Conservation (phyloP, 2,888 invertebrate genomes). For the Dorcus parallelipipedus region DNA sequence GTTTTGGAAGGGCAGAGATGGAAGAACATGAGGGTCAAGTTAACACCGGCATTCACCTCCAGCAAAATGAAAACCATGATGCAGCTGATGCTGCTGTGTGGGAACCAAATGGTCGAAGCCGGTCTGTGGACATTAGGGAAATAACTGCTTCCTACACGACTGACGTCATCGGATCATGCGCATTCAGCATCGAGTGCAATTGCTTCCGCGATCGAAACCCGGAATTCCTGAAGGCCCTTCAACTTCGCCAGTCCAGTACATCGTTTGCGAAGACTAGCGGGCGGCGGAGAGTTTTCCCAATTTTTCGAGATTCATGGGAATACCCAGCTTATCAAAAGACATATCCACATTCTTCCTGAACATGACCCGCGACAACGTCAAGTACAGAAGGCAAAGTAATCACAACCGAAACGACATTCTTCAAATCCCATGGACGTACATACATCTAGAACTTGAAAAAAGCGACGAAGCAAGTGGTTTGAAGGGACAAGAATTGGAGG, state of each 20-base stretch:
- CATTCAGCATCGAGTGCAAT: constrained; percentile 44
- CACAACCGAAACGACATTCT: constrained; percentile 41
- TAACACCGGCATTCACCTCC: constrained; percentile 52
- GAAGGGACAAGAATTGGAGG: constrained; percentile 9
- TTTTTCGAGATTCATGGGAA: constrained; percentile 15
- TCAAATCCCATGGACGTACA: constrained; percentile 39
- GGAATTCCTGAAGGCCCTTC: constrained; percentile 36
- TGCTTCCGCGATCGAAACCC: constrained; percentile 33
- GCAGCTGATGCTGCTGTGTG: constrained; percentile 43
- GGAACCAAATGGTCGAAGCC: constrained; percentile 28
- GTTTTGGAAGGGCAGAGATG: constrained; percentile 49
- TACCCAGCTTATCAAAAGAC: constrained; percentile 23
- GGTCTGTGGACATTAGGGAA: constrained; percentile 28
- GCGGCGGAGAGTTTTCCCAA: constrained; percentile 15
- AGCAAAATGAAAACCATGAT: constrained; percentile 53
- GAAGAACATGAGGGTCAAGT: constrained; percentile 50
- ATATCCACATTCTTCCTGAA: constrained; percentile 30
- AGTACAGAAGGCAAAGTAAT: constrained; percentile 25
- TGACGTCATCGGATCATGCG: constrained; percentile 44
- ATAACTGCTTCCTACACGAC: constrained; percentile 39
- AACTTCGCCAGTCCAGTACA: constrained; percentile 25
- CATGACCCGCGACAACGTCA: constrained; percentile 28
- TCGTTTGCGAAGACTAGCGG: constrained; percentile 18
- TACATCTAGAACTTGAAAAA: constrained; percentile 17
- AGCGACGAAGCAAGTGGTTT: neutral